Evolutionary conservation across 2,113 vertebrate species (phyloP).

Genomic region (Axis porcinus): DNA sequence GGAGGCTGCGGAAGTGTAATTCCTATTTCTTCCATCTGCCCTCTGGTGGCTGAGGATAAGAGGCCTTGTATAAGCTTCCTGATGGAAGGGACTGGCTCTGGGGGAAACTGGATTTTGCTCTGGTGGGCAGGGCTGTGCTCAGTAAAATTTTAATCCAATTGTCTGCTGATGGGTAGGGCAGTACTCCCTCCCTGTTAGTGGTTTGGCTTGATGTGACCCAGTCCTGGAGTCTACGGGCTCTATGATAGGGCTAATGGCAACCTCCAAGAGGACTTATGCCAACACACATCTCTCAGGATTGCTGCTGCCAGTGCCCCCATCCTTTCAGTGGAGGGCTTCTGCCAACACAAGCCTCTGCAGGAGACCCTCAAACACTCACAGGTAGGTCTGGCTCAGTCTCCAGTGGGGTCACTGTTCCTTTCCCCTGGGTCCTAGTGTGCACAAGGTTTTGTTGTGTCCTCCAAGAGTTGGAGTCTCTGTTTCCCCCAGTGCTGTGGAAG

Average conservation of each 20-base stretch:
- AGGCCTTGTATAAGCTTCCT: not conserved
- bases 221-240: not conserved
- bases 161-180: not conserved
- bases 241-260: not conserved
- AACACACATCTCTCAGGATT: not conserved
- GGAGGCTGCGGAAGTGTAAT: rapidly evolving
- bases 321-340: not conserved
- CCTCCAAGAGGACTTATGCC: not conserved
- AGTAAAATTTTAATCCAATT: not conserved
- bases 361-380: not conserved
- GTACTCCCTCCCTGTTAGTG: not conserved
- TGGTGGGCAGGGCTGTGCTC: not conserved
- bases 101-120: not conserved
- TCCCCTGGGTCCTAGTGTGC: not conserved
- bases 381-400: not conserved
- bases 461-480: not conserved
- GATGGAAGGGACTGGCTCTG: not conserved
- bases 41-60: not conserved
- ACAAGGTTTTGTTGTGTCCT: not conserved
- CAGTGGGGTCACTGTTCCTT: not conserved
- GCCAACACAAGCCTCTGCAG: not conserved
- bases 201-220: not conserved
- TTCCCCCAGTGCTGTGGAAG: not conserved
- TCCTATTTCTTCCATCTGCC: rapidly evolving
- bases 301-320: not conserved